Evolutionary conservation across 2,797 vertebrate genomes (phyloP).

Genomic region (Ibycter americanus): DNA sequence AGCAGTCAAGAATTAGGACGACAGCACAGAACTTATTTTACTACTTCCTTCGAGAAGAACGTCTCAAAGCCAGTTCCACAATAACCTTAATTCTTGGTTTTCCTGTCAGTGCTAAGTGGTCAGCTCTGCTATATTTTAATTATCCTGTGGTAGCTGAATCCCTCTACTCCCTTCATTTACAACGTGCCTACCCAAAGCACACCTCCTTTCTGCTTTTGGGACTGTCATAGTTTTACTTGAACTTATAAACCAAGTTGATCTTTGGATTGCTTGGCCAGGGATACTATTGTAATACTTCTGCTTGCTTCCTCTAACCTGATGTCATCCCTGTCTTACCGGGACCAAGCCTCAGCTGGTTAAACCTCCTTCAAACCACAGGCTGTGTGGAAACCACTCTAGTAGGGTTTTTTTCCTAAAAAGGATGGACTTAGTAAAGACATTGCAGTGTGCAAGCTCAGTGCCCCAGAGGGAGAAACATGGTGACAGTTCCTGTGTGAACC

Average conservation of each 20-base stretch:
- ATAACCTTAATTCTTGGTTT: not conserved
- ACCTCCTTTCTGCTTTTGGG: not conserved
- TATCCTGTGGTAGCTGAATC: not conserved
- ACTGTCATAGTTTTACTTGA: not conserved
- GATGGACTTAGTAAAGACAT: not conserved
- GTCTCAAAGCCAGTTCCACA: not conserved
- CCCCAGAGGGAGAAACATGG: not conserved
- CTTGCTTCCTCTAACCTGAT: not conserved
- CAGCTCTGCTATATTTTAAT: not conserved
- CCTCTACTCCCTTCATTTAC: not conserved
- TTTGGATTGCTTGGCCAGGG: not conserved
- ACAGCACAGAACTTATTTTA: not conserved
- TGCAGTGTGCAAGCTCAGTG: not conserved
- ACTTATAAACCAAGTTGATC: not conserved
- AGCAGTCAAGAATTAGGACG: not conserved
- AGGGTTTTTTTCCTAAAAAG: not conserved
- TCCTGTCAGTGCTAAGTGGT: not conserved
- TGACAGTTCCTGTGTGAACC: constrained; percentile 21
- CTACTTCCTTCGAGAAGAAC: not conserved
- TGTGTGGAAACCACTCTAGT: not conserved
- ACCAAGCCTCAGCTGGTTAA: not conserved
- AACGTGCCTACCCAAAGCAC: not conserved
- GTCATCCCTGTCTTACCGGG: not conserved
- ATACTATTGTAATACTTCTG: not conserved
- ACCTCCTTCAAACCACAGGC: constrained; percentile 7